Conservation (phyloP, 2,888 invertebrate genomes). For the Caenorhabditis sinica region DNA sequence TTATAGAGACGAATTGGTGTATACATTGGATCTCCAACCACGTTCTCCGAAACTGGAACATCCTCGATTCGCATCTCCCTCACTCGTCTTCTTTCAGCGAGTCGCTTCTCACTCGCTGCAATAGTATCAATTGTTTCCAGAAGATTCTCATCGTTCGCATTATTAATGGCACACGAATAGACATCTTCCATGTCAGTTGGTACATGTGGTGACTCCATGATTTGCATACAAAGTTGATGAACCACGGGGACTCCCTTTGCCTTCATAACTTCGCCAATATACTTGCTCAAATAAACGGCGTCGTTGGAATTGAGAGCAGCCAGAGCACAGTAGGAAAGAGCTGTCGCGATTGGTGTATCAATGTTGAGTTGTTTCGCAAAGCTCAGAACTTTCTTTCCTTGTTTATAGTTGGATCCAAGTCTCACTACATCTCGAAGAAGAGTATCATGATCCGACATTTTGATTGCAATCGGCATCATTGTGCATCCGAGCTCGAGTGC, state of each 20-base stretch:
- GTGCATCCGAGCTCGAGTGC: constrained; percentile 71
- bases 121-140: constrained; percentile 62
- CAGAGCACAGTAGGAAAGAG: constrained; percentile 71
- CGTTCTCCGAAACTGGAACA: constrained; percentile 40
- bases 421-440: constrained; percentile 71
- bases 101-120: constrained; percentile 38
- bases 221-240: constrained; percentile 73
- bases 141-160: constrained; percentile 67
- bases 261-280: constrained; percentile 72
- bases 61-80: constrained; percentile 21
- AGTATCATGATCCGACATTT: constrained; percentile 62
- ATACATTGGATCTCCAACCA: constrained; percentile 62
- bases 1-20: constrained; percentile 41
- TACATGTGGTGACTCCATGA: constrained; percentile 63
- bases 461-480: constrained; percentile 70
- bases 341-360: constrained; percentile 72
- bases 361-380: constrained; percentile 71
- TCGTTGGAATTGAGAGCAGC: constrained; percentile 70
- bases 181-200: constrained; percentile 70
- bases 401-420: constrained; percentile 71
- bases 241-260: constrained; percentile 71
- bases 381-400: constrained; percentile 69
- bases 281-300: constrained; percentile 65
- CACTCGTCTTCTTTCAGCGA: constrained; percentile 9
- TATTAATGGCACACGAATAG: constrained; percentile 73